Percentiles rank a stretch among this genome's conserved stretches.
These are phyloP conservation scores for Eristalis intricaria DNA, from an alignment of 2,888 invertebrate genomes.

Conservation along the genomic window DNA sequence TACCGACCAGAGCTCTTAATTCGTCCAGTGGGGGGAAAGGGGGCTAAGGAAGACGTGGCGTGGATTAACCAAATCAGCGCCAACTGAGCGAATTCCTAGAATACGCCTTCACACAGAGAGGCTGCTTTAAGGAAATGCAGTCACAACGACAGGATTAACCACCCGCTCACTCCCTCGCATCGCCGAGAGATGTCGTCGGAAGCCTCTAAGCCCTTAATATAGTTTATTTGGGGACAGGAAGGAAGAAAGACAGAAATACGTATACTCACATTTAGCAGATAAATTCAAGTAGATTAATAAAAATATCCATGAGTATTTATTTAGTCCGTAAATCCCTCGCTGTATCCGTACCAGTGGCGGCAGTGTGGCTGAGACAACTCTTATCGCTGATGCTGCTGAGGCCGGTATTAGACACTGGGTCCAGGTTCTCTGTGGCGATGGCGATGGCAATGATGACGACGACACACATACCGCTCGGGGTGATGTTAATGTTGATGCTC, in stretches of 20 bases:
- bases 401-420: conserved; percentile 55
- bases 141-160: conserved; percentile 18
- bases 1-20: conserved; percentile 29
- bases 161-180: not conserved
- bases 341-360: conserved; percentile 73
- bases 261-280: conserved; percentile 81
- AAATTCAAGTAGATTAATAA: conserved; percentile 81
- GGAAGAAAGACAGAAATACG: not conserved
- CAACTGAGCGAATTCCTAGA: not conserved
- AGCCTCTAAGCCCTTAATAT: conserved; percentile 14
- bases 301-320: conserved; percentile 82
- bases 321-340: conserved; percentile 78
- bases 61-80: conserved; percentile 26
- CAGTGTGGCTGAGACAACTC: conserved; percentile 66
- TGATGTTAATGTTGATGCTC: conserved; percentile 61
- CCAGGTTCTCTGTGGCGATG: conserved; percentile 55
- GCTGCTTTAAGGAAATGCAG: conserved; percentile 8
- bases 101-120: not conserved
- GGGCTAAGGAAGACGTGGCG: not conserved
- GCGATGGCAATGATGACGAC: conserved; percentile 19
- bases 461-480: conserved; percentile 18
- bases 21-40: not conserved
- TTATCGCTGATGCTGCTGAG: conserved; percentile 55
- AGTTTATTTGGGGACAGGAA: conserved; percentile 1
- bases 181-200: not conserved